These are phyloP conservation scores for Merluccius polli DNA, from an alignment of 2,797 vertebrate species.

Conservation along the genomic window DNA sequence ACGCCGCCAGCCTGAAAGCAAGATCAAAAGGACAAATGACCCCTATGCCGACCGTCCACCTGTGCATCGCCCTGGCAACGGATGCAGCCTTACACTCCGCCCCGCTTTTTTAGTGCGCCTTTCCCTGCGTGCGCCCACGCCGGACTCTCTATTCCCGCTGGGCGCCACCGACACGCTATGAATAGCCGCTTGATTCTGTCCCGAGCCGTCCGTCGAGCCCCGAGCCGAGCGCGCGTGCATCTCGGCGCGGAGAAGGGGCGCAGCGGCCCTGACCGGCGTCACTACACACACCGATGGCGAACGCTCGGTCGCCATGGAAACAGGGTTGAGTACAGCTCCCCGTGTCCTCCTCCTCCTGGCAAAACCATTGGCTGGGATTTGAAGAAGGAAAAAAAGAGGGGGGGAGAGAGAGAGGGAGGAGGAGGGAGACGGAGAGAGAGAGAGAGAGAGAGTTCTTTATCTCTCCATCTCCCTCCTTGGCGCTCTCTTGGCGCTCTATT, in stretches of 20 bases:
- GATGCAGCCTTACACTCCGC: slow-evolving; percentile 12
- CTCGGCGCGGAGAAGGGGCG: slow-evolving; percentile 53
- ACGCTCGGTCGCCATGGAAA: slow-evolving; percentile 77
- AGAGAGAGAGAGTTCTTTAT: slow-evolving; percentile 7
- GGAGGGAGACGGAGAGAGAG: too few relatives aligned
- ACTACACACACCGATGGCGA: slow-evolving; percentile 62
- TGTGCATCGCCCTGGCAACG: slow-evolving; percentile 2
- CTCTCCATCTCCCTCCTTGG: slow-evolving; percentile 16
- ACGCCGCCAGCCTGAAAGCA: slow-evolving; percentile 33
- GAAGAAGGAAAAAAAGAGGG: neutral
- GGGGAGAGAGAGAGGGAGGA: too few relatives aligned
- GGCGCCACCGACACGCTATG: slow-evolving; percentile 59
- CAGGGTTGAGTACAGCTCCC: slow-evolving; percentile 64
- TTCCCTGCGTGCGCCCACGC: slow-evolving; percentile 32
- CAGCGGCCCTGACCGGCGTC: slow-evolving; percentile 62
- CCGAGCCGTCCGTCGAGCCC: slow-evolving; percentile 53
- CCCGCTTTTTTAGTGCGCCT: slow-evolving; percentile 14
- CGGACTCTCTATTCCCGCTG: slow-evolving; percentile 35
- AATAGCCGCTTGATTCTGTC: slow-evolving; percentile 60
- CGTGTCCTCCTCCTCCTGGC: slow-evolving; percentile 53
- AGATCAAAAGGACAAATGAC: slow-evolving; percentile 47
- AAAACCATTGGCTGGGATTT: slow-evolving; percentile 24
- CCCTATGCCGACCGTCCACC: neutral
- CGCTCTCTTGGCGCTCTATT: neutral
- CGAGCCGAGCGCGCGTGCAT: slow-evolving; percentile 60